Evolutionary conservation across 2,113 vertebrate genomes (phyloP).

Genomic region (Chiloscyllium plagiosum): DNA sequence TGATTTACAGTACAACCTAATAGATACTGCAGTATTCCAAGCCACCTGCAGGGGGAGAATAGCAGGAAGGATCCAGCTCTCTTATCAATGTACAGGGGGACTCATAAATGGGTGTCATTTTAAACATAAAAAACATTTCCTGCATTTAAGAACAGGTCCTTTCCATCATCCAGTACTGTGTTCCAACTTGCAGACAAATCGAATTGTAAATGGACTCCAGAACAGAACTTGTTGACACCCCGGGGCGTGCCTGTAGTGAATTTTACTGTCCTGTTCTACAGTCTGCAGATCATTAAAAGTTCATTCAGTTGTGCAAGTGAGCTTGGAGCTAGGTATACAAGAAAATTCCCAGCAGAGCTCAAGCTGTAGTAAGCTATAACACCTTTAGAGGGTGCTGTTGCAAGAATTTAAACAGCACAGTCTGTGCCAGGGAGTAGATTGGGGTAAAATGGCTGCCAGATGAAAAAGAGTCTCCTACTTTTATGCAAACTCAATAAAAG

Average conservation of each 20-base stretch:
- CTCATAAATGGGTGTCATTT: too few relatives aligned
- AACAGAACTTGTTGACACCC: too few relatives aligned
- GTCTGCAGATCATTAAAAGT: background rate
- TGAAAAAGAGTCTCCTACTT: background rate
- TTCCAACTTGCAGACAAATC: too few relatives aligned
- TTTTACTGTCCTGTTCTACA: background rate
- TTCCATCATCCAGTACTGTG: too few relatives aligned
- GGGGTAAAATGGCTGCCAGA: constrained; percentile 25
- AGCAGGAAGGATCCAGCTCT: background rate
- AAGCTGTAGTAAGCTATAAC: background rate
- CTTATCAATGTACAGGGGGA: background rate
- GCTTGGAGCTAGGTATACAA: background rate
- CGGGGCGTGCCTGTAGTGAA: background rate
- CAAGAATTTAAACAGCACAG: background rate
- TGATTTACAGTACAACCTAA: background rate
- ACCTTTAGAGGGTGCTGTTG: background rate
- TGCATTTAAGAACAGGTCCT: too few relatives aligned
- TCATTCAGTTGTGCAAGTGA: background rate
- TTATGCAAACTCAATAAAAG: constrained; percentile 22
- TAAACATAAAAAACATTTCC: too few relatives aligned
- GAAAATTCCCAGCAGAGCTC: background rate
- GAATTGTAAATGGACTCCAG: too few relatives aligned
- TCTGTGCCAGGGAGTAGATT: background rate
- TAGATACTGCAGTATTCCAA: background rate
- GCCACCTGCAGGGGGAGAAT: background rate